Percentiles rank a stretch among this genome's conserved stretches.
These are phyloP conservation scores for Acyrthosiphon pisum DNA, from an alignment of 1,140 invertebrate species.

Conservation along the genomic window DNA sequence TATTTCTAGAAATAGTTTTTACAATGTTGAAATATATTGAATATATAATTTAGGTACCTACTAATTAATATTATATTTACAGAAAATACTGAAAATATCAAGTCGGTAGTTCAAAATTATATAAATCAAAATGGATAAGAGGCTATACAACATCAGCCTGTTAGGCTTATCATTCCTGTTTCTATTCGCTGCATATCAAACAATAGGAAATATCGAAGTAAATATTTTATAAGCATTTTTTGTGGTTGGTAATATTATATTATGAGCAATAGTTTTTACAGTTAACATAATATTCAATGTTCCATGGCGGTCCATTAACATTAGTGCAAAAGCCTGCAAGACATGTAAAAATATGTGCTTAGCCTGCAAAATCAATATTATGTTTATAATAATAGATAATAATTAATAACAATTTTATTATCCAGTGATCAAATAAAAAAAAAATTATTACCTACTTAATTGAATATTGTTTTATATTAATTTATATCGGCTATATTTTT, in stretches of 20 bases:
- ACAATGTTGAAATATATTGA: background rate
- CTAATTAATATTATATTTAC: conserved; percentile 25
- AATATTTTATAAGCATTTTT: conserved; percentile 62
- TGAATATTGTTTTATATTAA: background rate
- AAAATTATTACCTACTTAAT: background rate
- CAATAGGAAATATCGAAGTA: conserved; percentile 93
- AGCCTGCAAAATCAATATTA: background rate
- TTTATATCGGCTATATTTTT: conserved; percentile 60
- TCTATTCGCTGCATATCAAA: conserved; percentile 93
- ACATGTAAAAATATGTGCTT: too few species aligned
- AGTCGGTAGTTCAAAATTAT: background rate
- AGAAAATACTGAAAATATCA: background rate
- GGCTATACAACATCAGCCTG: conserved; percentile 83
- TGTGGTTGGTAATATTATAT: background rate
- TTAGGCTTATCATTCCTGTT: conserved; percentile 91
- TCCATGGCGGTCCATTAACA: too few species aligned
- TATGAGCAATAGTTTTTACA: background rate
- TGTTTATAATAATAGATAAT: background rate
- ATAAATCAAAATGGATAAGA: conserved; percentile 66
- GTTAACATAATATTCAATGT: background rate
- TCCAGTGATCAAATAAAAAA: background rate
- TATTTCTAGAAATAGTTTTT: background rate
- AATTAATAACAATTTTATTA: background rate
- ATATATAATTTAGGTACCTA: background rate
- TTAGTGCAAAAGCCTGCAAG: background rate